Evolutionary conservation across 1,140 invertebrate genomes (phyloP).

Genomic region (Sitophilus oryzae): DNA sequence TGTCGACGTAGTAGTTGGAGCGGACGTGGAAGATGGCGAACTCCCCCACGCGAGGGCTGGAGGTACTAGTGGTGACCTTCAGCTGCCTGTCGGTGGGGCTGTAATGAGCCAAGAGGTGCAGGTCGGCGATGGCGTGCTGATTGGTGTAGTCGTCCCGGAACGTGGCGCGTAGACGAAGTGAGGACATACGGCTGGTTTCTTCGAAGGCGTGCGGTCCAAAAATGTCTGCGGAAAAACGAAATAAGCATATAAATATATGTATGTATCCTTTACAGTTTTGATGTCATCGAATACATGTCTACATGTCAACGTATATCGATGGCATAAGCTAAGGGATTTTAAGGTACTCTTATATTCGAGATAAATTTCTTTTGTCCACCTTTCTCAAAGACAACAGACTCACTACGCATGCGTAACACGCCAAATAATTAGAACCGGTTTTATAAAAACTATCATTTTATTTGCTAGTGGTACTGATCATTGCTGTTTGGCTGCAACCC

Average conservation of each 20-base stretch:
- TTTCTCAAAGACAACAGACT: no score
- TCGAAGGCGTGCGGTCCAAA: slow-evolving; percentile 33
- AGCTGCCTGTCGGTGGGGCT: slow-evolving; percentile 82
- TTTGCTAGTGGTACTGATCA: no score
- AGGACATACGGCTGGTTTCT: slow-evolving; percentile 33
- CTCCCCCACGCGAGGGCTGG: slow-evolving; percentile 78
- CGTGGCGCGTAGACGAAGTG: slow-evolving; percentile 53
- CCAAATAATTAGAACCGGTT: no score
- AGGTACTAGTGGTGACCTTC: slow-evolving; percentile 83
- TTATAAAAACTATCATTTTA: no score
- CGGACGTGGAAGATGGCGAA: slow-evolving; percentile 93
- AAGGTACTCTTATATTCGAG: no score
- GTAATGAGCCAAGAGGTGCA: slow-evolving; percentile 68
- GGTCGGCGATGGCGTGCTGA: slow-evolving; percentile 55
- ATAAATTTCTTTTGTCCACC: no score
- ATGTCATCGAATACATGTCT: no score
- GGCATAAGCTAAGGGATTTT: no score
- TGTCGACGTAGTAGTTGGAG: slow-evolving; percentile 83
- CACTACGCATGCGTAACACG: no score
- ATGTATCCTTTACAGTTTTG: no score
- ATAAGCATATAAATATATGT: background rate
- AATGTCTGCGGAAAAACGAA: slow-evolving; percentile 14
- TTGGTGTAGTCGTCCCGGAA: slow-evolving; percentile 62
- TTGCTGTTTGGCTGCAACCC: no score
- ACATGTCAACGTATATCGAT: no score